A percentile compares a stretch with the other conserved stretches of the same genome.
Evolutionary conservation across 2,888 invertebrate genomes (phyloP).

Genomic region (Aplocera efformata): DNA sequence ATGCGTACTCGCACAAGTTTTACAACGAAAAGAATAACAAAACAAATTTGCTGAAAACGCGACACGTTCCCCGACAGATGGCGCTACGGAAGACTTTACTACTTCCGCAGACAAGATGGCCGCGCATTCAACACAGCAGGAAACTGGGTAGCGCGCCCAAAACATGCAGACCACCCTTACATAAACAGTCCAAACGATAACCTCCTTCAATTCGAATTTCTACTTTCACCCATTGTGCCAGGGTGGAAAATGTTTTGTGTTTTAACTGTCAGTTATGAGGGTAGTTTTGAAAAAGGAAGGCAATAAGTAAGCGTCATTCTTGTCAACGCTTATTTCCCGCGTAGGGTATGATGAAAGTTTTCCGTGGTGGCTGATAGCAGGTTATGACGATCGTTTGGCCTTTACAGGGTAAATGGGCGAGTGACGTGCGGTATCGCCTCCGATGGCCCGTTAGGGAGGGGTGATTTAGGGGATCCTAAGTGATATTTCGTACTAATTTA

Average conservation of each 20-base stretch:
- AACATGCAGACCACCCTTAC: constrained; percentile 47
- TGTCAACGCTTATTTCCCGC: constrained; percentile 69
- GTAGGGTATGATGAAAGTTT: constrained; percentile 71
- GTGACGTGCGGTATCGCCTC: constrained; percentile 32
- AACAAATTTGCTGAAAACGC: constrained; percentile 35
- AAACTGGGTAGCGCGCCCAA: constrained; percentile 63
- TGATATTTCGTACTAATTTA: constrained; percentile 25
- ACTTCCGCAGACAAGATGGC: constrained; percentile 79
- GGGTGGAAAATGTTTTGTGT: constrained; percentile 3
- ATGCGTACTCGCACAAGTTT: constrained; percentile 18
- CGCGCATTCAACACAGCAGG: constrained; percentile 65
- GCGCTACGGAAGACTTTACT: constrained; percentile 77
- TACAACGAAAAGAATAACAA: constrained; percentile 39
- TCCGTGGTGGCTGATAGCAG: constrained; percentile 64
- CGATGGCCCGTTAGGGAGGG: constrained; percentile 22
- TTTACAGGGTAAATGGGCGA: constrained; percentile 39
- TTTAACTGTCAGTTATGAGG: constrained; percentile 13
- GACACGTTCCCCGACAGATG: constrained; percentile 49
- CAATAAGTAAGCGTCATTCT: constrained; percentile 54
- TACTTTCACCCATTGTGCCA: fast-evolving
- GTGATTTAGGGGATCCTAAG: constrained; percentile 13
- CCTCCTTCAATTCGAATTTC: neutral
- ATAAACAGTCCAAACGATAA: constrained; percentile 21
- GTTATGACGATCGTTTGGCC: constrained; percentile 54
- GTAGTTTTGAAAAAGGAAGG: constrained; percentile 38